These are phyloP conservation scores for Aporophyla nigra DNA, from an alignment of 2,888 invertebrate species.

Conservation along the genomic window DNA sequence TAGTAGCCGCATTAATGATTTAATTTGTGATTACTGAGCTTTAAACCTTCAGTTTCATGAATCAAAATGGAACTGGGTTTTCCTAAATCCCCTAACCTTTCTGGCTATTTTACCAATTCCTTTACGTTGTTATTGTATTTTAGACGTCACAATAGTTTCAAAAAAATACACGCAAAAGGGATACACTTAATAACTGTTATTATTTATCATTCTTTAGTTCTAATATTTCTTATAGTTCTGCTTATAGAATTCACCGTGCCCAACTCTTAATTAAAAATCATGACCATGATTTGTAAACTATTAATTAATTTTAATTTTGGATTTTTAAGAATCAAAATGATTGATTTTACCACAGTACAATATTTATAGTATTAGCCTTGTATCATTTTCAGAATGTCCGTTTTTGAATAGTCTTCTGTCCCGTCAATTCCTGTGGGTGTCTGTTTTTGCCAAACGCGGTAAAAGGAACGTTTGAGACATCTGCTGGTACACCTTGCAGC, in stretches of 20 bases:
- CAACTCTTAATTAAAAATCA: neutral
- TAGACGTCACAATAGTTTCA: neutral
- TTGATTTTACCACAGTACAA: conserved; percentile 15
- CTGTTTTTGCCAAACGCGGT: conserved; percentile 36
- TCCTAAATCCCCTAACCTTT: neutral
- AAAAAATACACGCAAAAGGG: neutral
- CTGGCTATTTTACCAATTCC: neutral
- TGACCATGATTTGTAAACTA: neutral
- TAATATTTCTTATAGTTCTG: neutral
- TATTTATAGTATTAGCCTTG: neutral
- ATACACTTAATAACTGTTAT: neutral
- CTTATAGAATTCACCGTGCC: neutral
- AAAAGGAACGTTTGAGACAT: conserved; percentile 30
- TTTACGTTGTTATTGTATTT: neutral
- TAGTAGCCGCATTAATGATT: conserved; percentile 15
- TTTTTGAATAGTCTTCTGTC: neutral
- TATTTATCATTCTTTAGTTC: neutral
- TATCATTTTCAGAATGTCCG: conserved; percentile 5
- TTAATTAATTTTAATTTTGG: neutral
- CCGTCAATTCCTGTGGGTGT: conserved; percentile 2
- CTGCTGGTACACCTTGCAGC: conserved; percentile 44
- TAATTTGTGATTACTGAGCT: neutral
- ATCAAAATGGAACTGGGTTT: conserved; percentile 22
- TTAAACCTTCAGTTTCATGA: neutral
- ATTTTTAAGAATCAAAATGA: conserved; percentile 3